Conservation (phyloP, 1,140 invertebrate species). For the Hyles vespertilio region DNA sequence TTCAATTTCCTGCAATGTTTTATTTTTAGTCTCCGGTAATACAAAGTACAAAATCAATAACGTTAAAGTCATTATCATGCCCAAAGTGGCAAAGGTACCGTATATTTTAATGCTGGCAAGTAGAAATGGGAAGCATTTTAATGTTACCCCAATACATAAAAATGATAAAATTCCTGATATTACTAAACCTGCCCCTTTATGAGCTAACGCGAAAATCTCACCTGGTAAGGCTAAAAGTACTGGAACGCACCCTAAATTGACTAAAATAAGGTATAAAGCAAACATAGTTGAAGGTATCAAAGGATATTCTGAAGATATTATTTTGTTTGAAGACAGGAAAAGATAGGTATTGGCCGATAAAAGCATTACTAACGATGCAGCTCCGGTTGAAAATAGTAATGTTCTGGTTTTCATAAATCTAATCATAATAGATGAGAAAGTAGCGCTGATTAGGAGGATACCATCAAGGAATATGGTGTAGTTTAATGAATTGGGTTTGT, state of each 20-base stretch:
- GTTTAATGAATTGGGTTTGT: constrained; percentile 42
- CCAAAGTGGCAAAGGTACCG: constrained; percentile 48
- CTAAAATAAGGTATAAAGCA: constrained; percentile 44
- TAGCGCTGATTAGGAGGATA: constrained; percentile 46
- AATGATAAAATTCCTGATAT: constrained; percentile 38
- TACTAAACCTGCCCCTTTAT: constrained; percentile 42
- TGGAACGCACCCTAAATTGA: constrained; percentile 54
- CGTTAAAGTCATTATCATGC: constrained; percentile 24
- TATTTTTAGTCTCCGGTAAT: constrained; percentile 55
- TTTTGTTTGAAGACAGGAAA: constrained; percentile 26
- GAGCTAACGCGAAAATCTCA: constrained; percentile 49
- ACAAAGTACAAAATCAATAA: constrained; percentile 38
- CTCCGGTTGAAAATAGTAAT: constrained; percentile 43
- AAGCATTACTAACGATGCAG: constrained; percentile 34
- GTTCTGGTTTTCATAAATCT: constrained; percentile 47
- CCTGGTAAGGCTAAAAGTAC: constrained; percentile 55
- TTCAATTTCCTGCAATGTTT: constrained; percentile 54
- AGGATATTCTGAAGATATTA: constrained; percentile 34
- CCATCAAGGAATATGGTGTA: constrained; percentile 49
- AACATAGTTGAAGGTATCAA: constrained; percentile 45
- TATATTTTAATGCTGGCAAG: constrained; percentile 40
- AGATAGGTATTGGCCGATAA: constrained; percentile 35
- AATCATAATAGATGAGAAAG: constrained; percentile 45
- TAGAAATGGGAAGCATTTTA: constrained; percentile 49
- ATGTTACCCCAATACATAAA: constrained; percentile 27